Base-by-base conservation (phyloP, 2,888 invertebrate species). In the Urechis unicinctus region DNA sequence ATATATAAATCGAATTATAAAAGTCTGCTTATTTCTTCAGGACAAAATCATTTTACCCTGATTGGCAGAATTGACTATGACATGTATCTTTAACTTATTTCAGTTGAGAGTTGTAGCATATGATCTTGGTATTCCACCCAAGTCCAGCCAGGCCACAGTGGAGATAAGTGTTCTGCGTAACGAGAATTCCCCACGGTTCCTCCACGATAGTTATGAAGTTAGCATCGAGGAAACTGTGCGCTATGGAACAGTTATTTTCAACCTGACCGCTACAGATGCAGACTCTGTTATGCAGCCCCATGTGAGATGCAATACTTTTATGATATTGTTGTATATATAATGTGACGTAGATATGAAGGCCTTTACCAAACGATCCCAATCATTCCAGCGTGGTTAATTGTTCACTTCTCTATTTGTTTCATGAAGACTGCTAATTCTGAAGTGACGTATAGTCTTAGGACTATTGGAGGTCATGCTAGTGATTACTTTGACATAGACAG, bases 151-250 rank as follows among this genome's bases (percentile, higher is more conserved):
- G 28, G 70, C 67, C 9, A 65, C 66, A 6, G 65, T 72, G 13
- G 59, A 51, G 21, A 53, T 74, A 4, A 59, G 48, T 17, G 70
- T 74, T 0, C 63, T 60, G 21, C 58, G 72, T 25, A 73, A 74
- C 57, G 24, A 17, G 52, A 50, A 50, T 30, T 22, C n/a, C 13
- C 64, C 69, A 17, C 56, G 47, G 30, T 69, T 73, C 51, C 6
- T 31, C 0, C n/a, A 30, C 29, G 4, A 6, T 3, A 4, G 28
- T 17, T 50, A 59, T 55, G 50, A 50, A 4, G 51, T 50, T 3
- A 51, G 22, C 24, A 30, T 61, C 9, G 49, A 44, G 3, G 61
- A 61, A 46, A 45, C 28, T 3, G 13, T 28, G 9, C 43, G 49
- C 1, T 59, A 53, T n/a, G 54, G 52, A 28, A 30, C 43, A 6